Percentiles rank a stretch among this genome's conserved stretches.
Evolutionary conservation across 2,113 vertebrate species (phyloP).

Genomic region (Campylomormyrus numenius): DNA sequence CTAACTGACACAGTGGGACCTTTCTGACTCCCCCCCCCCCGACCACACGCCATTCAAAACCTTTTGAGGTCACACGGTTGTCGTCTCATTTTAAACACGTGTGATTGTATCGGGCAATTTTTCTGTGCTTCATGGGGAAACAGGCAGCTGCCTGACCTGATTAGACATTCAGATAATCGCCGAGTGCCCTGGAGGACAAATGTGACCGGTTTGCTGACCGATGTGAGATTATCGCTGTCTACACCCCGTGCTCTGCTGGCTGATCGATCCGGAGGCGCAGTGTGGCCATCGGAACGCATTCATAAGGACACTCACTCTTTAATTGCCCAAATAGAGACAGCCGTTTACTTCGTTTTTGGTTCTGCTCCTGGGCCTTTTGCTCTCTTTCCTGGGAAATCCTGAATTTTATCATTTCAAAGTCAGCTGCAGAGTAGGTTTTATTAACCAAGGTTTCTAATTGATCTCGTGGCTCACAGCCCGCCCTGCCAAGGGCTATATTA

Average conservation of each 20-base stretch:
- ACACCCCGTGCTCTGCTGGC: not conserved
- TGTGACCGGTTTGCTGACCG: not conserved
- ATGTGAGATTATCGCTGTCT: not conserved
- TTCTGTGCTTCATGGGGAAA: not conserved
- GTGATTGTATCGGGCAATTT: not conserved
- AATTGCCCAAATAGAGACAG: not conserved
- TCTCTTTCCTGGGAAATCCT: not conserved
- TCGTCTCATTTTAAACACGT: not conserved
- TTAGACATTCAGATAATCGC: constrained; percentile 9
- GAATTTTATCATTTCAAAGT: not conserved
- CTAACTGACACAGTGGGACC: not conserved
- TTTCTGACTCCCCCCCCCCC: not conserved
- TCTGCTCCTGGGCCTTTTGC: not conserved
- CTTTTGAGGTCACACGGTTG: not conserved
- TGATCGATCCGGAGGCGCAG: not conserved
- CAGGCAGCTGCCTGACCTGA: not conserved
- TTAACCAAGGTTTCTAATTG: not conserved
- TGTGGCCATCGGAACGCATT: not conserved
- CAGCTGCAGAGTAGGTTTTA: not conserved
- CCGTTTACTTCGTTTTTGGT: not conserved
- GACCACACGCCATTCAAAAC: not conserved
- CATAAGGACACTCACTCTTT: not conserved
- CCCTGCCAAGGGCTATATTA: not conserved
- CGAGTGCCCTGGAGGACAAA: not conserved
- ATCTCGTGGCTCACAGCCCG: not conserved